Evolutionary conservation across 2,797 vertebrate species (phyloP).

Genomic region (Danio choprae): DNA sequence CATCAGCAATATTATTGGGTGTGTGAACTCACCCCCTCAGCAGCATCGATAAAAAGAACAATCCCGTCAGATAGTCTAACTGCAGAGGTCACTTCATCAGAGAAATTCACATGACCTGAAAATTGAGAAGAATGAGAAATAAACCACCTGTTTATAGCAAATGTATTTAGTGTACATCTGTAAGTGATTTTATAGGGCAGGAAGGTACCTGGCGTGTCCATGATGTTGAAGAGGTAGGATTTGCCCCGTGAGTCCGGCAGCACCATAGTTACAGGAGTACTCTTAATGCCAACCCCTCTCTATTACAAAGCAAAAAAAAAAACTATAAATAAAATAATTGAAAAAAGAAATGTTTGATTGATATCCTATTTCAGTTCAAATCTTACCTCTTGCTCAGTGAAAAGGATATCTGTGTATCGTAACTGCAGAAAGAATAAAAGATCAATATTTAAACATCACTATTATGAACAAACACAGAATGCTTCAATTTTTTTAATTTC

Average conservation of each 20-base stretch:
- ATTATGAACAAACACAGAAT: background rate
- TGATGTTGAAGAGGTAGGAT: slow-evolving; percentile 98
- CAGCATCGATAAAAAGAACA: slow-evolving; percentile 97
- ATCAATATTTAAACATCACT: background rate
- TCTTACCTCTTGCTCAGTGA: slow-evolving; percentile 97
- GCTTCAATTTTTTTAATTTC: background rate
- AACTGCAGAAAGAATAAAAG: slow-evolving; percentile 77
- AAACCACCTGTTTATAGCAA: background rate
- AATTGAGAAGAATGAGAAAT: background rate
- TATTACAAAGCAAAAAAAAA: slow-evolving; percentile 62
- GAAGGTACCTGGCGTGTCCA: slow-evolving; percentile 93
- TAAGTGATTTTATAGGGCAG: background rate
- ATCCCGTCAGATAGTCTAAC: slow-evolving; percentile 95
- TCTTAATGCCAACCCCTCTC: slow-evolving; percentile 99
- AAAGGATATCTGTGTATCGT: slow-evolving; percentile 97
- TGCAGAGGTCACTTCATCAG: slow-evolving; percentile 95
- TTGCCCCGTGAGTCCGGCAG: slow-evolving; percentile 97
- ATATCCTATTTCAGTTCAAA: background rate
- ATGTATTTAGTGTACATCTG: background rate
- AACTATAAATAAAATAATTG: background rate
- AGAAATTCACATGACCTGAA: slow-evolving; percentile 97
- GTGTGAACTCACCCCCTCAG: slow-evolving; percentile 88
- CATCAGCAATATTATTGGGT: background rate
- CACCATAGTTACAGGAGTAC: slow-evolving; percentile 96
- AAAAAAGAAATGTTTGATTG: background rate